Percentiles rank a stretch among this genome's conserved stretches.
phyloP scores from a whole-genome alignment of 2,888 invertebrate genomes.

The Nephrotoma appendiculata region DNA sequence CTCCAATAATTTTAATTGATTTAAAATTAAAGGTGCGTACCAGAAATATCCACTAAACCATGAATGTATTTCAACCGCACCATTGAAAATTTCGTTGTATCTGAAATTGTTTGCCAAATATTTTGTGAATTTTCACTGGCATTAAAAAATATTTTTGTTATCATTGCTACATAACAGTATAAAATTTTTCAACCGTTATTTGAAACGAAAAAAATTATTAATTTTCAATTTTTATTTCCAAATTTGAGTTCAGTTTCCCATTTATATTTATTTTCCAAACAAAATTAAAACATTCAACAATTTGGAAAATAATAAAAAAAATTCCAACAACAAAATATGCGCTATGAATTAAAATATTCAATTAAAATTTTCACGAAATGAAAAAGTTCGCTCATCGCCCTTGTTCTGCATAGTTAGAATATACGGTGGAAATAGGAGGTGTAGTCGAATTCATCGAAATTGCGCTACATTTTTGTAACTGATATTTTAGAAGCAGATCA shows the following conservation, averaged over 20 bases:
- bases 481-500: no score
- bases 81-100: no score
- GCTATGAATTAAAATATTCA: neutral
- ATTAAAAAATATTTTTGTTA: no score
- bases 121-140: no score
- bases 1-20: no score
- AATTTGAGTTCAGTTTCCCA: neutral
- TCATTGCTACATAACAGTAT: neutral
- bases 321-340: neutral
- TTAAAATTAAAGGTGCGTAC: no score
- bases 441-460: neutral
- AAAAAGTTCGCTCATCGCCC: neutral
- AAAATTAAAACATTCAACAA: neutral
- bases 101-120: no score
- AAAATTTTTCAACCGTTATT: neutral
- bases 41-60: no score
- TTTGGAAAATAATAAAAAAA: neutral
- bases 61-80: no score
- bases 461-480: neutral
- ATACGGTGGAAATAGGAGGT: neutral
- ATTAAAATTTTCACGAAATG: neutral
- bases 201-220: neutral
- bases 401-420: neutral
- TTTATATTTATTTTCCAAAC: neutral
- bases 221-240: neutral